Evolutionary conservation across 2,888 invertebrate genomes (phyloP), one percentile per base, ranked within the genome.

Genomic region (Phaonia tiefii): DNA sequence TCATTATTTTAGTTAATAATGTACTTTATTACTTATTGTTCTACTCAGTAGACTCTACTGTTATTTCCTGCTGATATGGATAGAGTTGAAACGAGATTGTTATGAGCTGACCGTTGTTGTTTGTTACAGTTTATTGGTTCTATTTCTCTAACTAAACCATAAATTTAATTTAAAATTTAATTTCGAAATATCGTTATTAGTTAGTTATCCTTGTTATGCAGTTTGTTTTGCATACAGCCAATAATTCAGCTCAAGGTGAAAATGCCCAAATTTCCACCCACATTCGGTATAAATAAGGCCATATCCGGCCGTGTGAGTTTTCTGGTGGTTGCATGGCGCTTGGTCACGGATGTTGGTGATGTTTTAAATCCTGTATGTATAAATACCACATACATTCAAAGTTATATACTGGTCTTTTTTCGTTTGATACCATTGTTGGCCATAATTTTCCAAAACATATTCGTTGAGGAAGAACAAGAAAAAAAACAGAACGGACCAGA

Each of bases 401-500:
- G 31, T 31, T 31, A 8, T 22, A 22, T 20, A 8, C 17, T 46
- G 51, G 17, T 51, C 1, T 51, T n/a, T 46, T 63, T 63, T 49
- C 20, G 58, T 65, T 69, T 65, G 51, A 20, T 22, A 70, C 15
- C 49, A 74, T 74, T 51, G 60, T 15, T 66, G 66, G 60, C 39
- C 58, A 74, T 76, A 74, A 71, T 46, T 71, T 76, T 73, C 17
- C 65, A 46, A 39, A 71, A 51, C 42, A 42, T 71, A 72, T 67
- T 56, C 37, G 69, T 70, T 67, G 65, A 78, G 73, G 60, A 75
- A 81, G 75, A 22, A 22, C 7, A 46, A 10, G 11, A 15, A 66
- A 49, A 65, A 75, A 72, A 69, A 65, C n/a, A 67, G 22, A 42
- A 20, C 22, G 11, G 39, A 22, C 42, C 39, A 42, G 42, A 42